Evolutionary conservation across 2,797 vertebrate species (phyloP).

Genomic region (Sebastes hopkinsi): DNA sequence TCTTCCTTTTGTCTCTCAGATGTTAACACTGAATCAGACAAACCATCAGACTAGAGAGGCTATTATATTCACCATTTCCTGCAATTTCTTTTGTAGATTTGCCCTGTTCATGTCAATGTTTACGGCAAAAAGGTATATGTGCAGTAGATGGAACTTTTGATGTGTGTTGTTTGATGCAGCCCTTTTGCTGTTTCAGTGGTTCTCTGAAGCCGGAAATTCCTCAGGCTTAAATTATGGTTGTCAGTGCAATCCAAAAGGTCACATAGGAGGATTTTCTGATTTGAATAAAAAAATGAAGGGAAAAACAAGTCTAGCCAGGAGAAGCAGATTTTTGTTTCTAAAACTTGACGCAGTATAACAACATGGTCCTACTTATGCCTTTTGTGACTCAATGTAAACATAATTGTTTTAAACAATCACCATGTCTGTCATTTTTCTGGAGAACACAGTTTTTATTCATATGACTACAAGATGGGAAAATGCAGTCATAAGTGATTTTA

Average conservation of each 20-base stretch:
- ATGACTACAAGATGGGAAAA: too few species aligned
- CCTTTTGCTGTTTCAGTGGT: background rate
- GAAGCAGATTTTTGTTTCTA: background rate
- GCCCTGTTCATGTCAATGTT: background rate
- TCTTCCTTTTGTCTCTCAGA: constrained; percentile 52
- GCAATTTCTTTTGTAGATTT: background rate
- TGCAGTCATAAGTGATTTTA: background rate
- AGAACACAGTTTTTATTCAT: too few species aligned
- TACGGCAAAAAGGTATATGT: background rate
- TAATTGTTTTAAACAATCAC: background rate
- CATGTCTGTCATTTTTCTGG: background rate
- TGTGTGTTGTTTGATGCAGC: background rate
- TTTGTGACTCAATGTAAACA: background rate
- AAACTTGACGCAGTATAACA: background rate
- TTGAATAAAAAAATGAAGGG: background rate
- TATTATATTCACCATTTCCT: background rate
- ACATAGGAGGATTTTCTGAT: background rate
- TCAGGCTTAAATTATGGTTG: background rate
- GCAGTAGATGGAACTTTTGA: background rate
- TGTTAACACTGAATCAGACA: constrained; percentile 33
- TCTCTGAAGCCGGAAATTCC: background rate
- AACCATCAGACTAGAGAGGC: constrained; percentile 16
- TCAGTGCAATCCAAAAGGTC: background rate
- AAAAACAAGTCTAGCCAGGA: background rate
- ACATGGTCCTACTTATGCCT: background rate